Evolutionary conservation across 2,797 vertebrate genomes (phyloP), one percentile per base, ranked within the genome.

Genomic region (Oreochromis mossambicus): DNA sequence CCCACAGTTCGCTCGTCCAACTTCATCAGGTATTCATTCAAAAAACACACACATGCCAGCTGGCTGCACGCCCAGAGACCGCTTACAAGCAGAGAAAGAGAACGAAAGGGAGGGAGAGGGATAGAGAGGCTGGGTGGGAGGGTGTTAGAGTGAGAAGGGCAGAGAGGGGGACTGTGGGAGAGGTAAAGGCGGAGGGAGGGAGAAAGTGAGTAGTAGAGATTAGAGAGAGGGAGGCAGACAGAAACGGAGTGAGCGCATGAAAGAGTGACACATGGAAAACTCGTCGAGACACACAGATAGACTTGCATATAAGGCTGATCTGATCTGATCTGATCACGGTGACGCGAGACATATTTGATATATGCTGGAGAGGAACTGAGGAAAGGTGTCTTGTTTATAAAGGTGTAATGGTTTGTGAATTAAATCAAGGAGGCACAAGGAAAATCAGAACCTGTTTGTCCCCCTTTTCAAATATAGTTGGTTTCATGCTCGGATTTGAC

Each of bases 21-120:
- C 95, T 96, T 96, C 96, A 97, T 97, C 97, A 97, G 97, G 97
- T 97, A 97, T 97, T 98, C 97, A 97, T 97, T 98, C 97, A 97
- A 95, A 96, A 96, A 96, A 94, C 93, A 91, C 91, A 95, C 93
- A 94, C 94, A 94, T 89, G 93, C 92, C 95, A 95, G 88, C 94
- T 96, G 96, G 97, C 96, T 92, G 91, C 85, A 81, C 83, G 96
- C 96, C 96, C 95, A 91, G 56, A 91, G 93, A 93, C 87, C 87
- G 95, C 88, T 94, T 87, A 92, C 88, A 91, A 94, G 83, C 94
- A 94, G 90, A 88, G 84, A 95, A 90, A 91, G 92, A 91, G 92
- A 83, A 83, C 75, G 81, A 79, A 75, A 83, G 83, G 77, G 84
- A 55, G 80, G 38, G 80, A 77, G 81, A 34, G 82, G 54, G 55